phyloP scores from a whole-genome alignment of 2,797 vertebrate genomes.

The Microhierax caerulescens region DNA sequence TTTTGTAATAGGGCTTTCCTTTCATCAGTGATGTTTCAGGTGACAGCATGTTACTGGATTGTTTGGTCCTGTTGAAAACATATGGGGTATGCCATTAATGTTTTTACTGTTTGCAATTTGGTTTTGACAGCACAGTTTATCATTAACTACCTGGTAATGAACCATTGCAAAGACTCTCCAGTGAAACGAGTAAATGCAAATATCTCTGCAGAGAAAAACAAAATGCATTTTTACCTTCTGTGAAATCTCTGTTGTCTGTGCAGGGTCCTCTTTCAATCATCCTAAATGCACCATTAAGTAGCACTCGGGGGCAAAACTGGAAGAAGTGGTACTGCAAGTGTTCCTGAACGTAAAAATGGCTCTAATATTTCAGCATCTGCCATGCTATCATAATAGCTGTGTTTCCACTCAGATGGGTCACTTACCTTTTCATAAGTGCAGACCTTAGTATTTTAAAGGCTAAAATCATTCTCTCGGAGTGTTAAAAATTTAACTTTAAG shows the following conservation, averaged over 20 bases:
- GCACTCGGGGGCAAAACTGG: not conserved
- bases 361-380: conserved; percentile 11
- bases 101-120: conserved; percentile 21
- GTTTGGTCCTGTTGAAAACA: not conserved
- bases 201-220: not conserved
- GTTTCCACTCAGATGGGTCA: not conserved
- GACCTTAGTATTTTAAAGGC: not conserved
- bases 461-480: not conserved
- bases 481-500: not conserved
- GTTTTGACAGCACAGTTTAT: conserved; percentile 34
- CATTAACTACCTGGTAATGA: conserved; percentile 54
- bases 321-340: not conserved
- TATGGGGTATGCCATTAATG: not conserved
- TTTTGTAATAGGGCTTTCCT: not conserved
- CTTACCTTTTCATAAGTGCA: not conserved
- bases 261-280: conserved; percentile 13
- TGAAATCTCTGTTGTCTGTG: not conserved
- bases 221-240: not conserved
- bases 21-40: not conserved
- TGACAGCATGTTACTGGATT: not conserved
- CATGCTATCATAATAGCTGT: not conserved
- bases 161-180: conserved; percentile 12
- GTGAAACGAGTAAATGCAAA: conserved; percentile 3
- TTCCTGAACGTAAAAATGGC: conserved; percentile 2
- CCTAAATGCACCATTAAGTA: conserved; percentile 26